Evolutionary conservation across 2,113 vertebrate species (phyloP), one percentile per base, ranked within the genome.

Genomic region (Lophius piscatorius): DNA sequence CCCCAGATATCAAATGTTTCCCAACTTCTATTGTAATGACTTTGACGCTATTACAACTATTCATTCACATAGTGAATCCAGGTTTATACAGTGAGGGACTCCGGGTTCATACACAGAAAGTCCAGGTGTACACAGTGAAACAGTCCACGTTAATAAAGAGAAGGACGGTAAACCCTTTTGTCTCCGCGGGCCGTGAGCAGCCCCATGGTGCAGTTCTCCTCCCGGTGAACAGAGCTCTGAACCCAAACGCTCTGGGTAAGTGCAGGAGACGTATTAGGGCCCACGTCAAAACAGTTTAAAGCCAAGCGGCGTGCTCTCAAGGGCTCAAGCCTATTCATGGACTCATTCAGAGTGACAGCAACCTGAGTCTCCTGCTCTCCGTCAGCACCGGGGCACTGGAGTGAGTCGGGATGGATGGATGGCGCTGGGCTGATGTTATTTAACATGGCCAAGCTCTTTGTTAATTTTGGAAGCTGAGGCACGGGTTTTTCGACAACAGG

Each of bases 281-380:
- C 52, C 66, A 50, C 82, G 87, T 91, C 90, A 91, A 89, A 91
- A 90, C 84, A 90, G 79, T 85, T 86, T 80, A 84, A 26, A 81
- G 55, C 73, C 66, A 51, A 57, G 70, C 63, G 77, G 63, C 67
- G 57, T 48, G 76, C 75, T 76, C 54, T 76, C 63, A 78, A 85
- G 64, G 61, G 63, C 61, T 50, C 21, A 16, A 70, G 71, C 63
- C 66, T 70, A 68, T 80, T 84, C 80, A 81, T 78, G 51, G 50
- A 87, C 64, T 88, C 88, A 87, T 82, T 90, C 87, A 88, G 83
- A 87, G 79, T 87, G 87, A 90, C 86, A 81, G 81, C 63, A 22
- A 56, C 62, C 58, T 68, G 63, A 84, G 78, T 42, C 77, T 48
- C 47, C 44, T 36, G 47, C 51, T 39, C 48, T 21, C 74, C 77